These are phyloP conservation scores for Anthopleura sola DNA, from an alignment of 64 coral and sea anemone genomes.

Conservation along the genomic window DNA sequence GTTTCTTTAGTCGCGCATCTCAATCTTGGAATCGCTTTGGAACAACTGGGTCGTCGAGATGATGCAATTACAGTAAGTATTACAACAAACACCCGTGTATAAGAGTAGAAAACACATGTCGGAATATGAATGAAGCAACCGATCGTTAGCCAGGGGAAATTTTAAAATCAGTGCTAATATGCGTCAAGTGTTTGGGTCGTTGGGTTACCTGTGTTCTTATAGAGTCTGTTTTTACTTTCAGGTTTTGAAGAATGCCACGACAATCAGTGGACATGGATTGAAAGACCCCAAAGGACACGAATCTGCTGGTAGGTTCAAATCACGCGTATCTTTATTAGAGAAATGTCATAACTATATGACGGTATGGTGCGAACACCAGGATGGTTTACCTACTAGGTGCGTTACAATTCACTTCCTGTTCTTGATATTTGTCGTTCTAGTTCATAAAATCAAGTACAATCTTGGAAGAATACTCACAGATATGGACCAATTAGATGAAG, in stretches of 20 bases:
- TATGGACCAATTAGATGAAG: slow-evolving; percentile 55
- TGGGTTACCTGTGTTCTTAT: neutral
- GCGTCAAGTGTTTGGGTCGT: neutral
- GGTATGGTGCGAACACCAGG: too few relatives aligned
- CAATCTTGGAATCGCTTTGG: slow-evolving; percentile 52
- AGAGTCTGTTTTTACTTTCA: neutral
- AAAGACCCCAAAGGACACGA: slow-evolving; percentile 85
- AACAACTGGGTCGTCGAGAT: slow-evolving; percentile 32
- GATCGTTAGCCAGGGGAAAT: neutral
- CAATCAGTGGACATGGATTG: slow-evolving; percentile 70
- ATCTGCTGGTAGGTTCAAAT: slow-evolving; percentile 59
- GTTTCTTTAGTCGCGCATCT: slow-evolving; percentile 45
- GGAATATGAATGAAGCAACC: too few relatives aligned
- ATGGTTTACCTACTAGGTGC: too few relatives aligned
- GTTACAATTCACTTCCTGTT: too few relatives aligned
- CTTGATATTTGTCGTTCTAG: slow-evolving; percentile 25
- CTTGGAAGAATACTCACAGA: slow-evolving; percentile 71
- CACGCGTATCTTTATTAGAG: too few relatives aligned
- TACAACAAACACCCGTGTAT: neutral
- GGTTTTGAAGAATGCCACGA: slow-evolving; percentile 76
- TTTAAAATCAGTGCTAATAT: neutral
- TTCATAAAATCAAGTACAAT: slow-evolving; percentile 86
- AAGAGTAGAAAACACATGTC: too few relatives aligned
- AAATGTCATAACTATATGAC: too few relatives aligned
- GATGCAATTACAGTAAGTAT: slow-evolving; percentile 38